A percentile compares a stretch with the other conserved stretches of the same genome.
These are phyloP conservation scores for Ctenomys sociabilis DNA, from an alignment of 2,113 vertebrate genomes.

Conservation along the genomic window DNA sequence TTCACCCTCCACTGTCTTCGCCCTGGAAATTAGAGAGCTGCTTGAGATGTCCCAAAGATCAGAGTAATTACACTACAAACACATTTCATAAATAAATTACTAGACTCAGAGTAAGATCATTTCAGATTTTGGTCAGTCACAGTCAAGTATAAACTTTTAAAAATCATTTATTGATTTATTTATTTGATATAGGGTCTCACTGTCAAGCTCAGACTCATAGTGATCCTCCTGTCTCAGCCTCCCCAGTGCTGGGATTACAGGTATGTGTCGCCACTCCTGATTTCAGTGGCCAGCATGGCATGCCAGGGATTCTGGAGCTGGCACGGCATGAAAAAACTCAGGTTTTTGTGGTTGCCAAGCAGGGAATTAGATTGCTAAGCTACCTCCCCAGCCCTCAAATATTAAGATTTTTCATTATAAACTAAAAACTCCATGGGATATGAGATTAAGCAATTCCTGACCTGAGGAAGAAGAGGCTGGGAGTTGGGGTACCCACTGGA, in stretches of 20 bases:
- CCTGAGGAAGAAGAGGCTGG: neutral
- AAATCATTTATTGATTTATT: too few relatives aligned
- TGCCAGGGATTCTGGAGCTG: too few relatives aligned
- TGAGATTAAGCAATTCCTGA: neutral
- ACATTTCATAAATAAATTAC: neutral
- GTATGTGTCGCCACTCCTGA: too few relatives aligned
- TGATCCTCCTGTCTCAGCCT: too few relatives aligned
- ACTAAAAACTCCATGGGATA: neutral
- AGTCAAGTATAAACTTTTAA: neutral
- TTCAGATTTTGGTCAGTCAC: neutral
- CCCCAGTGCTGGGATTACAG: too few relatives aligned
- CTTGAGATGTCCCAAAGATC: neutral
- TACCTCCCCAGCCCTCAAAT: too few relatives aligned
- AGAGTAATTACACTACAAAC: neutral
- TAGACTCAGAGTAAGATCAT: constrained; percentile 6
- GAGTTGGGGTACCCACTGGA: neutral
- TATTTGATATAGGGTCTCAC: too few relatives aligned
- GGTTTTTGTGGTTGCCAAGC: too few relatives aligned
- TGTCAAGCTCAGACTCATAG: too few relatives aligned
- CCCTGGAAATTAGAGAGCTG: neutral
- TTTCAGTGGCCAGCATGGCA: too few relatives aligned
- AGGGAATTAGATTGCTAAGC: too few relatives aligned
- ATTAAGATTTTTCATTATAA: neutral
- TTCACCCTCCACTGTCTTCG: neutral
- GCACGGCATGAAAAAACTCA: too few relatives aligned